Base-by-base conservation (phyloP, 1,140 invertebrate genomes). In the Laodelphax striatellus region DNA sequence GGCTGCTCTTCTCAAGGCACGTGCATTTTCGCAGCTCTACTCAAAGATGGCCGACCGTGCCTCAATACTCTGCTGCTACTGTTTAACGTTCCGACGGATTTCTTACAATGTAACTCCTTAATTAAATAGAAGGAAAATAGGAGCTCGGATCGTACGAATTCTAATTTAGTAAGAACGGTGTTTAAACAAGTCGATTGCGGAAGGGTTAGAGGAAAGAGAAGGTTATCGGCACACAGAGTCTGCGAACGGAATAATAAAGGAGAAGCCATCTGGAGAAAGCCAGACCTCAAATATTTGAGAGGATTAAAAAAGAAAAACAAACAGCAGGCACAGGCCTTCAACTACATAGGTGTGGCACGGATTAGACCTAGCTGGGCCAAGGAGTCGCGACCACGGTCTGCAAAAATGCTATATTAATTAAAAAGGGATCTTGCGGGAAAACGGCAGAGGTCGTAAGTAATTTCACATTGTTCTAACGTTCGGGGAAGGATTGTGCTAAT, bases 351-450 rank as follows among this genome's bases (percentile, higher is more conserved):
- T 50, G 21, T 50, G 46, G 46, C 21, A 14, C 21, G 46, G 46
- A 50, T 50, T 50, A 50, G 46, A 17, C 46, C 43, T 46, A 16
- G 43, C 19, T 13, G 43, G 19, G 14, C 19, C 21, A 17, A 50
- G 21, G 46, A 50, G 21, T 17, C 46, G 16, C 16, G 46, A 50
- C 16, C 16, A 22, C 16, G 21, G 46, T 17, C 21, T 50, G 46
- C 16, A 50, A 50, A 50, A 50, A 50, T 50, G 46, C 21, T 50
- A 50, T 50, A 50, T 50, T 50, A 50, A 50, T 50, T 50, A 50
- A 50, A 50, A 50, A 50, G 46, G 46, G 46, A 50, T 50, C 46
- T 50, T 50, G 46, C 46, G 46, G 46, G 46, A 50, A 22, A 50
- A 50, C 16, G 46, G 46, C 46, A 50, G 21, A 50, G 46, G 46